Percentiles rank a stretch among this genome's conserved stretches.
phyloP scores from a whole-genome alignment of 1,140 invertebrate genomes.

The Brachionus asplanchnoidis region DNA sequence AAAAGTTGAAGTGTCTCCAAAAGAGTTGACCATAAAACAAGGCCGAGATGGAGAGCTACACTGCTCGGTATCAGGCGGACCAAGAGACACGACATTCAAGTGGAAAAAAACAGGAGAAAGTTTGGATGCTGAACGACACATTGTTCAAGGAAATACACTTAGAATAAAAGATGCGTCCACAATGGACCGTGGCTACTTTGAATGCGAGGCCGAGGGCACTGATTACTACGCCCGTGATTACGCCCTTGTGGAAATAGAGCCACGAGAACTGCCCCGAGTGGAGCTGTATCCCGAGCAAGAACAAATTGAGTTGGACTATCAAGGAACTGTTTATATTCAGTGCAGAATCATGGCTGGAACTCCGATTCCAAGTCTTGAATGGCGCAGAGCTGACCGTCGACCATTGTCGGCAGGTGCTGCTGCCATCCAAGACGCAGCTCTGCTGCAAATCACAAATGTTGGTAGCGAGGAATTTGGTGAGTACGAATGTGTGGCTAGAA shows the following conservation, averaged over 20 bases:
- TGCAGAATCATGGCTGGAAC: background rate
- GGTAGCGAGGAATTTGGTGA: background rate
- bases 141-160: conserved; percentile 24
- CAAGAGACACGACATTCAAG: background rate
- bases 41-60: background rate
- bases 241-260: conserved; percentile 10
- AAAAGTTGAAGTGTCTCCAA: conserved; percentile 8
- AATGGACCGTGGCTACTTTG: conserved; percentile 31
- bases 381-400: conserved; percentile 14
- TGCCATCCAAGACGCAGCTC: background rate
- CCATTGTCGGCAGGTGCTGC: background rate
- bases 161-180: background rate
- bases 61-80: conserved; percentile 15
- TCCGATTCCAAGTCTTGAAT: conserved; percentile 14
- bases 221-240: conserved; percentile 2
- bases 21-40: conserved; percentile 15
- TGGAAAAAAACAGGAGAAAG: conserved; percentile 32
- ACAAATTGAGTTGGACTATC: background rate
- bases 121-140: background rate
- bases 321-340: conserved; percentile 20
- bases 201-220: background rate
- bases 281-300: conserved; percentile 25
- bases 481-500: conserved; percentile 8
- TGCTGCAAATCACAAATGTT: background rate
- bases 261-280: conserved; percentile 12